Evolutionary conservation across 2,113 vertebrate species (phyloP).

Genomic region (Octodon degus): DNA sequence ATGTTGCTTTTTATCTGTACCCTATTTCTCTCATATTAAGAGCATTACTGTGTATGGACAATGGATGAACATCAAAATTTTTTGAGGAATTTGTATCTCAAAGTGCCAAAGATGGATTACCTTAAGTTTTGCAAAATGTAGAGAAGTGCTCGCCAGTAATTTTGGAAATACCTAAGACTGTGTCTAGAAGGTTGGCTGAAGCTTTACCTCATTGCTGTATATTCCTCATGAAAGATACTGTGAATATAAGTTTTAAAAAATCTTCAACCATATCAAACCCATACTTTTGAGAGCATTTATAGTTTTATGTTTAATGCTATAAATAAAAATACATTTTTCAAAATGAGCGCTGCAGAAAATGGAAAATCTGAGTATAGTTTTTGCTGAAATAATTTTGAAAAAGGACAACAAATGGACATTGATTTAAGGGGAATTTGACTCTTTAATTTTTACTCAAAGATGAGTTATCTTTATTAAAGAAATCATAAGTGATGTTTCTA

Average conservation of each 20-base stretch:
- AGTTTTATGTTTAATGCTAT: conserved; percentile 79
- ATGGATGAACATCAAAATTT: conserved; percentile 68
- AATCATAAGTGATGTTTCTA: not conserved
- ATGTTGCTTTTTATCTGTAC: conserved; percentile 44
- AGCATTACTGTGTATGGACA: not conserved
- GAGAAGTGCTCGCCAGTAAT: conserved; percentile 7
- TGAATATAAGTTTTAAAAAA: conserved; percentile 62
- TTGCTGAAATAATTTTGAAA: conserved; percentile 77
- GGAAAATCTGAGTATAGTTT: conserved; percentile 73
- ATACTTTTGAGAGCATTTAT: conserved; percentile 73
- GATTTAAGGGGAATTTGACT: not conserved
- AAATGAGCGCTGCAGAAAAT: conserved; percentile 73
- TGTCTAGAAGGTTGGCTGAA: conserved; percentile 59
- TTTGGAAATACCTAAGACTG: conserved; percentile 20
- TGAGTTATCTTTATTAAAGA: conserved; percentile 7
- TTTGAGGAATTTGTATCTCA: conserved; percentile 51
- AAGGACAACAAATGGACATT: conserved; percentile 30
- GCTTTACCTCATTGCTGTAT: conserved; percentile 34
- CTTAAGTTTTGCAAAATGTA: conserved; percentile 17
- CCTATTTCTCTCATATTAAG: conserved; percentile 68
- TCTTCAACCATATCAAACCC: conserved; percentile 58
- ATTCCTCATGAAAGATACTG: conserved; percentile 52
- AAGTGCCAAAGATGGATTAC: conserved; percentile 7
- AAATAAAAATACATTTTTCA: conserved; percentile 82
- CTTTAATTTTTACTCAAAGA: not conserved